Evolutionary conservation across 2,888 invertebrate species (phyloP).

Genomic region (Chromoteleia sp.): DNA sequence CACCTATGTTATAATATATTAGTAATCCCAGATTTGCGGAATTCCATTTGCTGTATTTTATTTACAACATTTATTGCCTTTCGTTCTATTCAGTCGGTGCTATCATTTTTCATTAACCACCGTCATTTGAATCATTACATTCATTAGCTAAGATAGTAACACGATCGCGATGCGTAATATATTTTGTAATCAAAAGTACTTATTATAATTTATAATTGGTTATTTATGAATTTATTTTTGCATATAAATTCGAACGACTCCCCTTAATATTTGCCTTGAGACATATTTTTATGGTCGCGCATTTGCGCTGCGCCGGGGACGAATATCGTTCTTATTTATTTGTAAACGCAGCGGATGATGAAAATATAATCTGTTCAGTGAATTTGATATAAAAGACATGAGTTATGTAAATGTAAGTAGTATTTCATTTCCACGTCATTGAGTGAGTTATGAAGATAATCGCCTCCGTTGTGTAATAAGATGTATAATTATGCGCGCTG

Average conservation of each 20-base stretch:
- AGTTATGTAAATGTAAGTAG: background rate
- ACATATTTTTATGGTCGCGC: too few species aligned
- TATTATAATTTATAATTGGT: too few species aligned
- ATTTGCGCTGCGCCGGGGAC: too few species aligned
- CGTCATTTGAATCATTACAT: background rate
- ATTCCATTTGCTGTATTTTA: conserved; percentile 37
- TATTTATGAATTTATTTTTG: too few species aligned
- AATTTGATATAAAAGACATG: conserved; percentile 3
- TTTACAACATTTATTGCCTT: conserved; percentile 28
- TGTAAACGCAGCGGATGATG: background rate
- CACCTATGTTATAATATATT: conserved; percentile 54
- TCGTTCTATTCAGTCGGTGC: background rate
- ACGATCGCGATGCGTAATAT: background rate
- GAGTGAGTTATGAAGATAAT: conserved; percentile 25
- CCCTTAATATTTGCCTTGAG: too few species aligned
- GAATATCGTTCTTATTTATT: too few species aligned
- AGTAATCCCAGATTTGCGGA: conserved; percentile 55
- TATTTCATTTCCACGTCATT: conserved; percentile 4
- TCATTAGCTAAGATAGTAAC: background rate
- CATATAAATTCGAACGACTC: too few species aligned
- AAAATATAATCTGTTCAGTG: background rate
- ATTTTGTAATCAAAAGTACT: too few species aligned
- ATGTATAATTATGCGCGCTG: background rate
- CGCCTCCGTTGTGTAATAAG: conserved; percentile 6
- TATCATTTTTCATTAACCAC: background rate